A percentile compares a stretch with the other conserved stretches of the same genome.
Evolutionary conservation across 2,113 vertebrate genomes (phyloP).

Genomic region (Pelecanoides urinatrix): DNA sequence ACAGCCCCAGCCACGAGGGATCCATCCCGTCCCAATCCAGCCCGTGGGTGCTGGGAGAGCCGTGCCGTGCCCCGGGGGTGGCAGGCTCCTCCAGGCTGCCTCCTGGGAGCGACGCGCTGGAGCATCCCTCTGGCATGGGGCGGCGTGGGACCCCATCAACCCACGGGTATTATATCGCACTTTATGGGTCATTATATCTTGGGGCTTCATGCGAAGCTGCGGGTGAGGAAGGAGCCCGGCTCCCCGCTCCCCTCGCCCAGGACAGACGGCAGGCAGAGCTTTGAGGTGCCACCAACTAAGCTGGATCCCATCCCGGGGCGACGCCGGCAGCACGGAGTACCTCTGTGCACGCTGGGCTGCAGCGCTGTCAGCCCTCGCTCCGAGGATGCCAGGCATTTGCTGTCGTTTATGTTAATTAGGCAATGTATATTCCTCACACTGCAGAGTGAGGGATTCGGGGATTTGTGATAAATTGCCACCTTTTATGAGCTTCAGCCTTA

Average conservation of each 20-base stretch:
- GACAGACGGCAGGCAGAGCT: background rate
- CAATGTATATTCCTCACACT: background rate
- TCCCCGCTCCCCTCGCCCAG: background rate
- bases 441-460: background rate
- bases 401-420: background rate
- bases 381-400: background rate
- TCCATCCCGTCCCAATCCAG: background rate
- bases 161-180: background rate
- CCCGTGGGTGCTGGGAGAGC: background rate
- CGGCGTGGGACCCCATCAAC: background rate
- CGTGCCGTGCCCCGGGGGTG: background rate
- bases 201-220: rapidly evolving
- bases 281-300: background rate
- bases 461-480: background rate
- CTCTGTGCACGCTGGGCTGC: background rate
- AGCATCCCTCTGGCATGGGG: background rate
- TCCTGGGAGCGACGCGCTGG: background rate
- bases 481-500: background rate
- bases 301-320: background rate
- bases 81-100: background rate
- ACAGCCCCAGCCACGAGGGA: background rate
- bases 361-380: background rate
- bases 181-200: background rate
- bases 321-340: background rate
- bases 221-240: background rate